Conservation (phyloP, 2,113 vertebrate genomes). For the cattle (Bos taurus) region DNA sequence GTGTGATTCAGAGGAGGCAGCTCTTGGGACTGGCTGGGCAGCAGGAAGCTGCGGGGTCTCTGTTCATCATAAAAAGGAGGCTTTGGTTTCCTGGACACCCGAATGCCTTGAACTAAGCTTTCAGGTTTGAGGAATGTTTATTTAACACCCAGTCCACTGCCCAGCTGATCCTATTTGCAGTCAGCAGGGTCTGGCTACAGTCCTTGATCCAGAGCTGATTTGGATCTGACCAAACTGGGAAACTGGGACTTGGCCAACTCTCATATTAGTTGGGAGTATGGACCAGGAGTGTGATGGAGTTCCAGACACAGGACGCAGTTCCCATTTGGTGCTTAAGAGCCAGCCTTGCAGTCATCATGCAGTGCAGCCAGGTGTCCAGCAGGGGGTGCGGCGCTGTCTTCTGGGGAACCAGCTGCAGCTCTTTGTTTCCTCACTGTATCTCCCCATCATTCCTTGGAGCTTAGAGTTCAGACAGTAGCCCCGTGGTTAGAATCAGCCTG, state of each 20-base stretch:
- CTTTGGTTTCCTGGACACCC: slow-evolving; percentile 22
- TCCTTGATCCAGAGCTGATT: slow-evolving; percentile 23
- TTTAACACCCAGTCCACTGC: neutral
- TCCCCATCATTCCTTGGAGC: neutral
- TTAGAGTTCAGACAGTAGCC: neutral
- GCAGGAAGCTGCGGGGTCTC: neutral
- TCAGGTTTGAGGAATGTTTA: neutral
- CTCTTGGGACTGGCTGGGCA: neutral
- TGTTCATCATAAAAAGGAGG: slow-evolving; percentile 5
- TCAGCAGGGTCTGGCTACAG: neutral
- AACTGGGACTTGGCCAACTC: neutral
- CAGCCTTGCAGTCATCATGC: neutral
- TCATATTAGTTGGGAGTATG: neutral
- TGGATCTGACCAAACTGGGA: neutral
- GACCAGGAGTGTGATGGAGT: neutral
- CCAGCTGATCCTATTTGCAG: neutral
- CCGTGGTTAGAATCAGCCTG: neutral
- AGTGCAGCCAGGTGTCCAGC: neutral
- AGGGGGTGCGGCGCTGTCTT: neutral
- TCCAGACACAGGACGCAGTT: too few relatives aligned
- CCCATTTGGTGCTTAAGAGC: neutral
- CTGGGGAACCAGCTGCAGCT: neutral
- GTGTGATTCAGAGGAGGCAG: neutral
- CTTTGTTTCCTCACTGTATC: neutral
- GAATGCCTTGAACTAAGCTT: neutral